These are phyloP conservation scores for Caerostris extrusa DNA, from an alignment of 1,140 invertebrate genomes.

Conservation along the genomic window DNA sequence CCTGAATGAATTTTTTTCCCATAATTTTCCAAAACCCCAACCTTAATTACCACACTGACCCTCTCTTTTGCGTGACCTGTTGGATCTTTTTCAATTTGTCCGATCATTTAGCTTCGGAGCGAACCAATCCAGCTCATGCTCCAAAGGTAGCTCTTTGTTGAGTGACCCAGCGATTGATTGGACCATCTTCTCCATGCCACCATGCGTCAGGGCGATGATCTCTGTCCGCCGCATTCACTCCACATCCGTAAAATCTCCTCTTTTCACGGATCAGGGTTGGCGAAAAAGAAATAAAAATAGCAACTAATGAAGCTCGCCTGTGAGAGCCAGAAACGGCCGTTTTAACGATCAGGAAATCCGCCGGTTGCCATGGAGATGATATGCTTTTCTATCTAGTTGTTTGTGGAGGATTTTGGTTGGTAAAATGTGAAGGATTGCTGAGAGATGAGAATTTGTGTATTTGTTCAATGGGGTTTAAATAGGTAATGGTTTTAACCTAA, in stretches of 20 bases:
- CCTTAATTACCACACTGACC: constrained; percentile 1
- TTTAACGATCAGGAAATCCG: constrained; percentile 13
- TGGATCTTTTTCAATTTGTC: not conserved
- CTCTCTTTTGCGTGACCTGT: not conserved
- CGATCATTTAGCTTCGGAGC: not conserved
- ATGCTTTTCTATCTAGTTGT: too few relatives aligned
- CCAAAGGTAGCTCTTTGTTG: not conserved
- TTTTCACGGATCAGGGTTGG: not conserved
- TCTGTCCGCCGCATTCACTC: not conserved
- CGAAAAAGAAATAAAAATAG: not conserved
- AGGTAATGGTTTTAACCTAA: too few relatives aligned
- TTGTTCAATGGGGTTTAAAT: too few relatives aligned
- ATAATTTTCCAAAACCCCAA: not conserved
- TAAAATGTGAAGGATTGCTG: too few relatives aligned
- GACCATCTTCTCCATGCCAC: not conserved
- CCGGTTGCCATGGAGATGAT: not conserved
- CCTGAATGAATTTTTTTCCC: not conserved
- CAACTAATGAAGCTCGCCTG: not conserved
- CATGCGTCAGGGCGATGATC: not conserved
- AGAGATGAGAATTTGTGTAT: too few relatives aligned
- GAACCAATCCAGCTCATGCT: not conserved
- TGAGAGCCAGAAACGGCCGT: not conserved
- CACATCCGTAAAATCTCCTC: not conserved
- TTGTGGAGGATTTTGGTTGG: too few relatives aligned
- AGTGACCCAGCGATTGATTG: not conserved